These are phyloP conservation scores for Leucoraja erinaceus DNA, from an alignment of 2,113 vertebrate genomes.

Conservation along the genomic window DNA sequence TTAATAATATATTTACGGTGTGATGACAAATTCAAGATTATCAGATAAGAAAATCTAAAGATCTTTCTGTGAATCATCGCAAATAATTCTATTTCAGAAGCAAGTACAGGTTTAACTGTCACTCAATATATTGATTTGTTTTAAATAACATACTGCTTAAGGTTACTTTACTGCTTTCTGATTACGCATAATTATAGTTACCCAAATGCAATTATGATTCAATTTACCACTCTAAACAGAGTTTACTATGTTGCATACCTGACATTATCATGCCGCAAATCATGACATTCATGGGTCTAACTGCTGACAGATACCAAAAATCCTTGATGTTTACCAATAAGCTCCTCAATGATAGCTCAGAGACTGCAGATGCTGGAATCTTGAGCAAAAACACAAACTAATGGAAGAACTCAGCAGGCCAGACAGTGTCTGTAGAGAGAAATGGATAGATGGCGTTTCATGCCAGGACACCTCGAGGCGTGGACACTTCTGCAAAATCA, in stretches of 20 bases:
- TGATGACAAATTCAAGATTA: neutral
- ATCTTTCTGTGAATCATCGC: neutral
- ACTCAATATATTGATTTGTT: constrained; percentile 14
- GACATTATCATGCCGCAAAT: neutral
- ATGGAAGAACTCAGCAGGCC: too few species aligned
- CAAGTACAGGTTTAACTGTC: neutral
- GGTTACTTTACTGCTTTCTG: neutral
- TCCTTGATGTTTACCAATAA: too few species aligned
- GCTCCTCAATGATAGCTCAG: too few species aligned
- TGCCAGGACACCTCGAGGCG: too few species aligned
- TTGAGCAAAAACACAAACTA: too few species aligned
- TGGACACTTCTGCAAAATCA: too few species aligned
- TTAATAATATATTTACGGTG: constrained; percentile 30
- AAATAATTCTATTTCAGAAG: too few species aligned
- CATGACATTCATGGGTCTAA: neutral
- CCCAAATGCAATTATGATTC: constrained; percentile 9
- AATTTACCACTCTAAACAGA: neutral
- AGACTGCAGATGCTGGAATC: too few species aligned
- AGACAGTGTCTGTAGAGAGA: too few species aligned
- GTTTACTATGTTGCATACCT: too few species aligned
- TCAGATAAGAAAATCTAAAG: neutral
- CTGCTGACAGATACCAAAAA: neutral
- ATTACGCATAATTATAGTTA: constrained; percentile 7
- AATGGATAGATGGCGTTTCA: too few species aligned
- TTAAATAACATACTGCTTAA: neutral